These are phyloP conservation scores for Aptenodytes forsteri DNA, from an alignment of 2,113 vertebrate species.

Conservation along the genomic window DNA sequence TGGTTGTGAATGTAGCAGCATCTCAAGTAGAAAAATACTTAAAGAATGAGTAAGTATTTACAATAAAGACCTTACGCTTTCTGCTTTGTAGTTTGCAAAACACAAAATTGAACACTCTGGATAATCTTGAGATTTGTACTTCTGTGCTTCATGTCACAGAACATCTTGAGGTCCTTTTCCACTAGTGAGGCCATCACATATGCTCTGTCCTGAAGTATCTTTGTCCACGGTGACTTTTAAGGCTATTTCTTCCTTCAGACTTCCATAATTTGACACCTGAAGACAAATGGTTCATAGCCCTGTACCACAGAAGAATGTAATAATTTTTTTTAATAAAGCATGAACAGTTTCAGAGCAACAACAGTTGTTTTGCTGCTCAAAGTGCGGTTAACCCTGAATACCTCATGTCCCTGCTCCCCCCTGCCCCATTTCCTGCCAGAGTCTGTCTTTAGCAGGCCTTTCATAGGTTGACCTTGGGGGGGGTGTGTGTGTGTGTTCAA, in stretches of 20 bases:
- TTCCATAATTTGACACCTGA: neutral
- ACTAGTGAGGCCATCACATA: accelerated
- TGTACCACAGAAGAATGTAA: neutral
- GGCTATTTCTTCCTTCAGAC: neutral
- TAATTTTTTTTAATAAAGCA: neutral
- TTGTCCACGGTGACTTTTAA: neutral
- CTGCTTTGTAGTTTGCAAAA: neutral
- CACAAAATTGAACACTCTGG: neutral
- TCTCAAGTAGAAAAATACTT: neutral
- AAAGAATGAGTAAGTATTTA: neutral
- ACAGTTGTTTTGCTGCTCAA: neutral
- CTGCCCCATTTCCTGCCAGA: neutral
- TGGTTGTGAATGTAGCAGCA: neutral
- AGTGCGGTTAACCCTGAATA: neutral
- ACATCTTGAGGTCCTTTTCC: accelerated
- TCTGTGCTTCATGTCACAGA: neutral
- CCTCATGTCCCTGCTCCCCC: neutral
- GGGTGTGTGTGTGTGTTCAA: neutral
- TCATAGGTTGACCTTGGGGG: neutral
- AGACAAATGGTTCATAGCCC: neutral
- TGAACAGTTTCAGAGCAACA: neutral
- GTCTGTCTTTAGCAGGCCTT: neutral
- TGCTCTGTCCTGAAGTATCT: neutral
- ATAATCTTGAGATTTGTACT: neutral
- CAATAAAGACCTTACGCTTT: neutral